Percentiles rank a stretch among this genome's conserved stretches.
Conservation (phyloP, 1,140 invertebrate species). For the Hesperophylax magnus region DNA sequence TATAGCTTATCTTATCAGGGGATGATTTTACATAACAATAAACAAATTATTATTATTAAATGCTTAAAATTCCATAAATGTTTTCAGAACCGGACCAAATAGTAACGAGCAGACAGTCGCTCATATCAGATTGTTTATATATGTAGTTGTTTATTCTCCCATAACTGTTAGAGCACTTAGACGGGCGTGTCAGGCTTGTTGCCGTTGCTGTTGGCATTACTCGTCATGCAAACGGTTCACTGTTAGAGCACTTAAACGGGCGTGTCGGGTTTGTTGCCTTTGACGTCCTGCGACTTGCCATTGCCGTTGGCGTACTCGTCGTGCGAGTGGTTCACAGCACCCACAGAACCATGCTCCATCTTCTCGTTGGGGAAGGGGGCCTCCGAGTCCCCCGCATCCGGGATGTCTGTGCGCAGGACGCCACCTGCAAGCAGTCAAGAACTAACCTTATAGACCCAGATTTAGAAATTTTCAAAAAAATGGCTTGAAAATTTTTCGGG, state of each 20-base stretch:
- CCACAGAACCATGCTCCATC: slow-evolving; percentile 65
- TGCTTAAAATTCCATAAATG: no score
- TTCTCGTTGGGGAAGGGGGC: slow-evolving; percentile 67
- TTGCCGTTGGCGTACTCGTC: slow-evolving; percentile 72
- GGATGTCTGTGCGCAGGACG: slow-evolving; percentile 72
- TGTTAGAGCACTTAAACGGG: slow-evolving; percentile 65
- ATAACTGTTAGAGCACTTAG: background rate
- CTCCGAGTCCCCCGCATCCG: slow-evolving; percentile 68
- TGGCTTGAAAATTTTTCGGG: background rate
- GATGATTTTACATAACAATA: no score
- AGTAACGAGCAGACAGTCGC: no score
- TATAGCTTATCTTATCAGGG: no score
- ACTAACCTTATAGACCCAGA: slow-evolving; percentile 56
- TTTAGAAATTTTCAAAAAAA: background rate
- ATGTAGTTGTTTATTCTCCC: no score
- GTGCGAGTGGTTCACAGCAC: slow-evolving; percentile 72
- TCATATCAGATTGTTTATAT: no score
- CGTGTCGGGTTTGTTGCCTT: slow-evolving; percentile 72
- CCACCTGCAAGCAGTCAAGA: slow-evolving; percentile 70
- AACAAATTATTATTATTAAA: no score
- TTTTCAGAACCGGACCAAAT: no score
- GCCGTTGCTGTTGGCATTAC: background rate
- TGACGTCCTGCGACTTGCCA: slow-evolving; percentile 66
- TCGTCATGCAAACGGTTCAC: no score
- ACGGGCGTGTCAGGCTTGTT: background rate